Base-by-base conservation (phyloP, 1,140 invertebrate genomes). In the Melitaea cinxia region DNA sequence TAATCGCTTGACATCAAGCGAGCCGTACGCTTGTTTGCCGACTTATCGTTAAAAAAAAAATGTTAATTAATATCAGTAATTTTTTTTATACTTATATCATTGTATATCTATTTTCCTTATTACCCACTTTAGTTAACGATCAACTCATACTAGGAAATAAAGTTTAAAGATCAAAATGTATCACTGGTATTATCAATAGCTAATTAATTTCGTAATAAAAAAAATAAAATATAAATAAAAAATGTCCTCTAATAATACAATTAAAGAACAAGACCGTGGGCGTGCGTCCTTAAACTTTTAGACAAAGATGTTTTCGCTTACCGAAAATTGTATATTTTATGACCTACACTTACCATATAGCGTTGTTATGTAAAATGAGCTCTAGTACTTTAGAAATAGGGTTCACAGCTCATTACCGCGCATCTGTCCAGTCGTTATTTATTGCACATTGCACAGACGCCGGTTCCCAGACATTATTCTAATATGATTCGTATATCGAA, bases 401-500 rank as follows among this genome's bases (percentile, higher is more conserved):
- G 63, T 54, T 60, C 53, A 65, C 33, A 37, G 61, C 63, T 76
- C 65, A 70, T 73, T 73, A 75, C 55, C 60, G 63, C 23, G 73
- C 71, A 77, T 75, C 77, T 54, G 39, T 65, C 10, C 12, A 2
- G n/a, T n/a, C 5, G 35, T 85, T 83, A 87, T 89, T 89, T 89
- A 89, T 86, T 85, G 83, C 83, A 75, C 78, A 82, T 84, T 85
- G 80, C 79, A 81, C 77, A 77, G 79, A 80, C 73, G 73, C 67
- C 61, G 73, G 83, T 85, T 86, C 82, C 77, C 80, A 87, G 82
- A 86, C 78, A 74, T 74, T 83, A 77, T 85, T 85, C 77, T 84
- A 82, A 85, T 86, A 83, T 87, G 73, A 84, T 82, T 85, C 82
- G 79, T 87, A 85, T 81, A 88, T 83, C 79, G 82, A 85, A 84